Conservation (phyloP, 2,797 vertebrate species). For the Pangasius sanitwongsei region DNA sequence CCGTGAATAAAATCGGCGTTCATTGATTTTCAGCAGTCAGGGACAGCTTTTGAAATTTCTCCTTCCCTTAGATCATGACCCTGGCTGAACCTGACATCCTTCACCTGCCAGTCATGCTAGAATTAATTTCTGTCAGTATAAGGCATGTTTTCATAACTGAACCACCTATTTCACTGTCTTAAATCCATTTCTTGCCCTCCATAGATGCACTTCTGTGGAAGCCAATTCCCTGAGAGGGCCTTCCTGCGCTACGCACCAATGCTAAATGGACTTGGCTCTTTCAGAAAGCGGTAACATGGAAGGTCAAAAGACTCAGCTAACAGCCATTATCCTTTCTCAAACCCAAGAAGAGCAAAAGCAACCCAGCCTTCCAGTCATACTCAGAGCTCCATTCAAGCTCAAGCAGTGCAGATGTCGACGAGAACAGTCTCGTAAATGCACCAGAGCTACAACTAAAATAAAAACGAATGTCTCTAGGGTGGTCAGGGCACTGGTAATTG, state of each 20-base stretch:
- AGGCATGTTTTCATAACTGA: constrained; percentile 21
- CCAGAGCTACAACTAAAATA: constrained; percentile 37
- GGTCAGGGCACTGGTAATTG: constrained; percentile 30
- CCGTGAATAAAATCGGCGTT: neutral
- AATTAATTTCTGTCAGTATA: neutral
- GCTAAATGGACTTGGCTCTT: constrained; percentile 45
- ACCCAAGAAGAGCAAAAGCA: neutral
- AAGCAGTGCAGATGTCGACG: neutral
- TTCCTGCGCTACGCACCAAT: constrained; percentile 29
- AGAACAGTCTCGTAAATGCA: constrained; percentile 13
- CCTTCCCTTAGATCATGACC: constrained; percentile 17
- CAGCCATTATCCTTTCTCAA: constrained; percentile 37
- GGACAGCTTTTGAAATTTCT: constrained; percentile 29
- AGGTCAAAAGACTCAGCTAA: constrained; percentile 30
- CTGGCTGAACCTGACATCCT: constrained; percentile 29
- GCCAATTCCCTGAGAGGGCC: constrained; percentile 36
- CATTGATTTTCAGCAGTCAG: constrained; percentile 18
- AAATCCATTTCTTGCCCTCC: constrained; percentile 19
- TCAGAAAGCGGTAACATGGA: neutral
- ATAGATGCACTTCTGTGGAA: constrained; percentile 36
- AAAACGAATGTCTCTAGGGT: constrained; percentile 26
- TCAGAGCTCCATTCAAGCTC: neutral
- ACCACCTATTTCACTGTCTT: constrained; percentile 22
- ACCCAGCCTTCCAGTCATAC: neutral
- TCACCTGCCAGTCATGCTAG: neutral